A percentile compares a stretch with the other conserved stretches of the same genome.
Evolutionary conservation across 53 echinoderm and acorn worm genomes (phyloP).

Genomic region (Paracentrotus lividus): DNA sequence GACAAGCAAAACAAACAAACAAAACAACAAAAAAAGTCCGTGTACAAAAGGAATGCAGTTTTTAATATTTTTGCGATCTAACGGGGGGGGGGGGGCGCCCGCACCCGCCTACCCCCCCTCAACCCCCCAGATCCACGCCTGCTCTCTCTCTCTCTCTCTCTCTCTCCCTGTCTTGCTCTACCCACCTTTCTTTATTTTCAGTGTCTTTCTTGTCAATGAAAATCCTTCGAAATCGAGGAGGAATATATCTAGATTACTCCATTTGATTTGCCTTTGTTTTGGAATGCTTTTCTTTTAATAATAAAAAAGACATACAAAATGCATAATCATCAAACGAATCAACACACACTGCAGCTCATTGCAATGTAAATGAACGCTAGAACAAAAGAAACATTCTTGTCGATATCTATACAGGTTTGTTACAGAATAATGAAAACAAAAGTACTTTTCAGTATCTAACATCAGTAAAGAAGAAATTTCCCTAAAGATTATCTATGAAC

Average conservation of each 20-base stretch:
- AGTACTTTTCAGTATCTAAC: not conserved
- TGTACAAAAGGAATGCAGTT: no score
- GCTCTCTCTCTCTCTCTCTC: not conserved
- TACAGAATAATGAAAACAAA: slow-evolving; percentile 23
- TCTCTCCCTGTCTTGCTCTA: not conserved
- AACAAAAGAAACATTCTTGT: not conserved
- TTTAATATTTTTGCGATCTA: no score
- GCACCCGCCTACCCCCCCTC: no score
- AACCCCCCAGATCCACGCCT: no score
- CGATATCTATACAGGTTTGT: not conserved
- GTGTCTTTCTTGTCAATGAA: no score
- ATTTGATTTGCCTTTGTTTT: not conserved
- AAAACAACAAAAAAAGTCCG: no score
- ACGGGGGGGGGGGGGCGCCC: no score
- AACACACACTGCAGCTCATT: slow-evolving; percentile 7
- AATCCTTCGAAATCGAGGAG: not conserved
- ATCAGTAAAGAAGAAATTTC: not conserved
- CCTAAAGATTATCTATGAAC: not conserved
- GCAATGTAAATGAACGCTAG: not conserved
- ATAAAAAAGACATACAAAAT: slow-evolving; percentile 38
- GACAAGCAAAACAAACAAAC: no score
- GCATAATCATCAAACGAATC: slow-evolving; percentile 3
- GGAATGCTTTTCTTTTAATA: slow-evolving; percentile 32
- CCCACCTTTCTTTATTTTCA: not conserved
- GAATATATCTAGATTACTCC: not conserved